Conservation (phyloP, 2,113 vertebrate species). For the Dissostichus mawsoni region DNA sequence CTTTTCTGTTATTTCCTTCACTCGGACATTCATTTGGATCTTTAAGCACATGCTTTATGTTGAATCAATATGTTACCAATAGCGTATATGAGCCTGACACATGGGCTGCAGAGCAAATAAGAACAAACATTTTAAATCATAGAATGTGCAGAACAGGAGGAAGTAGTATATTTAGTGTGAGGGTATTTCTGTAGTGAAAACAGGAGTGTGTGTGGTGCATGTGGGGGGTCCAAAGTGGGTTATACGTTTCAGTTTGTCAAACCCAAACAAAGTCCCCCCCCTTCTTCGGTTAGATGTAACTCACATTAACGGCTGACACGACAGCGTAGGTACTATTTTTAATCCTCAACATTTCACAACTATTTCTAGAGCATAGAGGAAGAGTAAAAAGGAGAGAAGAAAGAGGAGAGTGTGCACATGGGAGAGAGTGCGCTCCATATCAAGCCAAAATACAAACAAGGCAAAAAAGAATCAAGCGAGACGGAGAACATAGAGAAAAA, state of each 20-base stretch:
- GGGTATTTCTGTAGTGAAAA: background rate
- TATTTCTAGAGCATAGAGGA: slow-evolving; percentile 38
- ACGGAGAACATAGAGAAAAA: slow-evolving; percentile 35
- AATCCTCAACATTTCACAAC: slow-evolving; percentile 58
- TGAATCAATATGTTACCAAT: background rate
- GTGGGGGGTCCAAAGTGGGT: slow-evolving; percentile 23
- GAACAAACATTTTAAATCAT: slow-evolving; percentile 9
- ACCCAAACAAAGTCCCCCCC: slow-evolving; percentile 13
- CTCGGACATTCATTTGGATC: background rate
- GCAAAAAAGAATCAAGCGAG: slow-evolving; percentile 40
- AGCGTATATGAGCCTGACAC: background rate
- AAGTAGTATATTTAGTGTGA: background rate
- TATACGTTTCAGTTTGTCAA: slow-evolving; percentile 16
- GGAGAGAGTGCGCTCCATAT: slow-evolving; percentile 37
- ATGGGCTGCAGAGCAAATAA: slow-evolving; percentile 5
- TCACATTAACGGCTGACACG: slow-evolving; percentile 59
- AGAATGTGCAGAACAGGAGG: background rate
- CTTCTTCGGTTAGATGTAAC: slow-evolving; percentile 36
- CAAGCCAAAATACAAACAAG: slow-evolving; percentile 45
- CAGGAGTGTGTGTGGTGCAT: background rate
- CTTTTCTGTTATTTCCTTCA: background rate
- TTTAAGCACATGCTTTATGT: background rate
- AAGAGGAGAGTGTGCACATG: slow-evolving; percentile 33
- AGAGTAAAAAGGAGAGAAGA: background rate
- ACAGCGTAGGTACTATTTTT: slow-evolving; percentile 57